Base-by-base conservation (phyloP, 2,797 vertebrate genomes). In the Periophthalmus magnuspinnatus region DNA sequence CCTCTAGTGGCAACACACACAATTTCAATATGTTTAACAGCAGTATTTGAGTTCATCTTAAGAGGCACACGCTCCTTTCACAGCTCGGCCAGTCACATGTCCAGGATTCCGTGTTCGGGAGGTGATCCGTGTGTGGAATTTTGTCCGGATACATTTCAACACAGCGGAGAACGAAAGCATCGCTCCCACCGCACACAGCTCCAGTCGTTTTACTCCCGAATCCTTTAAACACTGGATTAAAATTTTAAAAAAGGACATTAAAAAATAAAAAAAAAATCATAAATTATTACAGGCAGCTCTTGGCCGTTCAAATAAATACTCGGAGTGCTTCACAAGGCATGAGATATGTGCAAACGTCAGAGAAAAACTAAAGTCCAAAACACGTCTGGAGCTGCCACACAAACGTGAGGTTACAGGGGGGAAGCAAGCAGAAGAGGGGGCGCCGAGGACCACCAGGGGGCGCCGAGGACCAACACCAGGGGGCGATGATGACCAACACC, bases 1-100 rank as follows among this genome's bases (percentile, higher is more conserved):
- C 90, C 86, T 76, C 91, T 90, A 77, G 89, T 86, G 91, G 90
- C 81, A 67, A 69, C 63, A 24, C 33, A 69, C 7, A 28, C 28
- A 28, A 28, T 67, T 79, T 34, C 75, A 76, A 65, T 28, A 69
- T 48, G 36, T 69, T 60, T 66, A 45, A 58, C 65, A 78, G 78
- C 67, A 21, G 60, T 68, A 59, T 72, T 71, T 78, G 64, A 63
- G 33, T 70, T 64, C 32, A 34, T 45, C 63, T 70, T 56, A 16
- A 74, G 71, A 14, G 5, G 60, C 78, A 78, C 72, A 54, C 72
- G 65, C 36, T 69, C 60, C 59, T 33, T 79, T 80, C 84, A 80
- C 62, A 75, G 65, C 10, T 7, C 33, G 59, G 22, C 45, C 70
- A 52, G 54, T 79, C 79, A 81, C 84, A 76, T 73, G 38, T 48